Percentiles rank a stretch among this genome's conserved stretches.
Conservation (phyloP, 2,888 invertebrate genomes). For the Aporophyla nigra region DNA sequence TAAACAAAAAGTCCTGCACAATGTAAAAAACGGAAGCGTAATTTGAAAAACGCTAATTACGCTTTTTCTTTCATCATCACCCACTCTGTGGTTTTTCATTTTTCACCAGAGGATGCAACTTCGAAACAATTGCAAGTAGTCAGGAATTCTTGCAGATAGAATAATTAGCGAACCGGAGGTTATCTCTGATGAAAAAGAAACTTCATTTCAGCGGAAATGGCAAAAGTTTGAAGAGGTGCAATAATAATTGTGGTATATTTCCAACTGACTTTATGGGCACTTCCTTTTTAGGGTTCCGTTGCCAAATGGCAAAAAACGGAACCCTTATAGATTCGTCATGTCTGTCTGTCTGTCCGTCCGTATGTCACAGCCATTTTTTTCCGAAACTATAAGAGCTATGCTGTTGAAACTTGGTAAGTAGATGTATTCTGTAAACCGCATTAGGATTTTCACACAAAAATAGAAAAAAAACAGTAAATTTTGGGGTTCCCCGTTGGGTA, state of each 20-base stretch:
- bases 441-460: too few relatives aligned
- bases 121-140: constrained; percentile 63
- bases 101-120: constrained; percentile 62
- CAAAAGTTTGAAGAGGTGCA: constrained; percentile 62
- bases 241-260: constrained; percentile 57
- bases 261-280: constrained; percentile 42
- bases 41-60: constrained; percentile 65
- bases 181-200: constrained; percentile 67
- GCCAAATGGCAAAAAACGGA: too few relatives aligned
- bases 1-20: constrained; percentile 19
- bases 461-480: too few relatives aligned
- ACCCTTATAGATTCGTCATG: too few relatives aligned
- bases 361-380: too few relatives aligned
- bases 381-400: too few relatives aligned
- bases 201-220: constrained; percentile 59
- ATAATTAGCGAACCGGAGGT: constrained; percentile 67
- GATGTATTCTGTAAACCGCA: too few relatives aligned
- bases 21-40: constrained; percentile 38
- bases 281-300: too few relatives aligned
- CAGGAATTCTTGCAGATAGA: constrained; percentile 66
- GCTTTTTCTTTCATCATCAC: constrained; percentile 62
- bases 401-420: too few relatives aligned
- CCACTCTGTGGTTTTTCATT: constrained; percentile 53
- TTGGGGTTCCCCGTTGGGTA: too few relatives aligned
- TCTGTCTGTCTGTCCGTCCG: too few relatives aligned